phyloP scores from a whole-genome alignment of 1,140 invertebrate genomes.

The Samia ricini region DNA sequence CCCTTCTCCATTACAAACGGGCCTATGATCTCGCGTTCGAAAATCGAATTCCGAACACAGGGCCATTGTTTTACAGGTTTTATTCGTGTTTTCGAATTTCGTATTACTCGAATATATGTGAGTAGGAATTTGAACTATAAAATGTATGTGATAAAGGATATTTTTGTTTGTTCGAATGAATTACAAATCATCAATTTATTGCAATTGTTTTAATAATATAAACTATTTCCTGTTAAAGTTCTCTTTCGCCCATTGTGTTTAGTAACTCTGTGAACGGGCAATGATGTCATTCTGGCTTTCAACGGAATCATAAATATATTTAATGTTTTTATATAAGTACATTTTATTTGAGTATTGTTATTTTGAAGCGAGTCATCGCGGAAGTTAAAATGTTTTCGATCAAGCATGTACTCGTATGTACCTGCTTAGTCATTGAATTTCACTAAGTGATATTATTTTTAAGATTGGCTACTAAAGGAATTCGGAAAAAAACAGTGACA shows the following conservation, averaged over 20 bases:
- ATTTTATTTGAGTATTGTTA: conserved; percentile 10
- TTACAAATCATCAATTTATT: conserved; percentile 47
- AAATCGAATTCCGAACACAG: conserved; percentile 66
- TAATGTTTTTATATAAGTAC: conserved; percentile 28
- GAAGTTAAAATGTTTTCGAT: conserved; percentile 1
- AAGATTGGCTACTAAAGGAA: neutral
- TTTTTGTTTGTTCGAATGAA: conserved; percentile 3
- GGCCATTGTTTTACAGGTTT: conserved; percentile 56
- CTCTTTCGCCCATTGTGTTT: conserved; percentile 62
- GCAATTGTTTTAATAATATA: conserved; percentile 72
- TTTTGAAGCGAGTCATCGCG: conserved; percentile 14
- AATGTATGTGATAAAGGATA: conserved; percentile 11
- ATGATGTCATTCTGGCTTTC: conserved; percentile 65
- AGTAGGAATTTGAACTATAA: conserved; percentile 28
- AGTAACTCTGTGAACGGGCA: conserved; percentile 50
- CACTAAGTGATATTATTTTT: neutral
- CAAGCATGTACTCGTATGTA: neutral
- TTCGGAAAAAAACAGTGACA: no score
- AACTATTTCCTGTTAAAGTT: conserved; percentile 74
- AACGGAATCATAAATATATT: conserved; percentile 44
- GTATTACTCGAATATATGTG: neutral
- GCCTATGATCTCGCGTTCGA: conserved; percentile 46
- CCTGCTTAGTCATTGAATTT: neutral
- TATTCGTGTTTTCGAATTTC: conserved; percentile 37
- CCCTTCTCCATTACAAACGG: conserved; percentile 46